Evolutionary conservation across 2,113 vertebrate species (phyloP), one percentile per base, ranked within the genome.

Genomic region (Eudyptes chrysolophus): DNA sequence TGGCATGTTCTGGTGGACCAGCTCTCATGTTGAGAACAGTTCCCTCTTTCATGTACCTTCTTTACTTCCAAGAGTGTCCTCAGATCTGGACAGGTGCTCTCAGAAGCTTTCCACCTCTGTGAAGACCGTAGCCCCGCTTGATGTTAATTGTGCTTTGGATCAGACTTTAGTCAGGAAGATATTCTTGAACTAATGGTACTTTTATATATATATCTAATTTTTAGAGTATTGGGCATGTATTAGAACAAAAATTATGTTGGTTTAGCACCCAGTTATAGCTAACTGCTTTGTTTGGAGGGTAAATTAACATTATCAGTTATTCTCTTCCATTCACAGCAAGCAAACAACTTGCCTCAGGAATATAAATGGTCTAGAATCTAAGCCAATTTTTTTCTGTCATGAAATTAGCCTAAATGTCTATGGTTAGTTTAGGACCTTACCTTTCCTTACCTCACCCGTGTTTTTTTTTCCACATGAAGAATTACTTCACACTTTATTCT

Each of bases 51-150:
- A 24, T 25, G 19, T 20, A 49, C 34, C 34, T 87, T 49, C 32
- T 75, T 52, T 65, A 2, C 52, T 15, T 71, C 62, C 36, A 57
- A 49, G 60, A 40, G n/a, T 8, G 25, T 51, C 66, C 57, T 87
- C 58, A 57, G 36, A 38, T 44, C 55, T 20, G 29, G 34, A 16
- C 0, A 0, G 5, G 8, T 2, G 2, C 36, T 85, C 75, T 61
- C 38, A 48, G 51, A 84, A 74, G 25, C 36, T 62, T 82, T 77
- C 21, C 24, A 76, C 12, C 12, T 61, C 49, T 84, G 68, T 84
- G 34, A 89, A 85, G 29, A 69, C 24, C 13, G 4, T 24, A 65
- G 8, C 19, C 30, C 7, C 18, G 25, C 29, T 34, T 85, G 20
- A 68, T 54, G 10, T 69, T 84, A 48, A 29, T 54, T 81, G 32